These are phyloP conservation scores for Mus musculus DNA, from an alignment of 2,113 vertebrate genomes.

Conservation along the genomic window DNA sequence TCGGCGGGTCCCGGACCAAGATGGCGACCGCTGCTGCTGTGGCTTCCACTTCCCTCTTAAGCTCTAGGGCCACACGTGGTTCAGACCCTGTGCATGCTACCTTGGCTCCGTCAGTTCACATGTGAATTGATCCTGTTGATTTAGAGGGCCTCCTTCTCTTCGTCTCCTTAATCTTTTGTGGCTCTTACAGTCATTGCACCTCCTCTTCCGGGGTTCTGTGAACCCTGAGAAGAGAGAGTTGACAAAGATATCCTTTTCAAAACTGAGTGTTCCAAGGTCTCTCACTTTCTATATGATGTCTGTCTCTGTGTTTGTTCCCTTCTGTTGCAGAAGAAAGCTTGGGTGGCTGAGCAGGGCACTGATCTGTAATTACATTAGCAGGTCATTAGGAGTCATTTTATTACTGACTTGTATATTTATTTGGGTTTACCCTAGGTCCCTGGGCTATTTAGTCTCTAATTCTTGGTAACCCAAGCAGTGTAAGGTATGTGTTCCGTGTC, in stretches of 20 bases:
- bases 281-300: background rate
- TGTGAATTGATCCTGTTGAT: background rate
- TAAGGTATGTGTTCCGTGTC: background rate
- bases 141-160: too few species aligned
- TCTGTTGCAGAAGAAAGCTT: too few species aligned
- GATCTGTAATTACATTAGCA: background rate
- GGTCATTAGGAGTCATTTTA: background rate
- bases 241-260: background rate
- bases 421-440: background rate
- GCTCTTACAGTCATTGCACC: background rate
- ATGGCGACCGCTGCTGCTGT: too few species aligned
- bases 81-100: background rate
- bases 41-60: background rate
- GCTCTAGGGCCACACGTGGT: background rate
- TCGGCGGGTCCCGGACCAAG: too few species aligned
- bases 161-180: background rate
- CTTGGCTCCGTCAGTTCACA: background rate
- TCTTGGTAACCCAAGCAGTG: background rate
- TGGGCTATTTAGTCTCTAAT: background rate
- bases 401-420: background rate
- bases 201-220: background rate
- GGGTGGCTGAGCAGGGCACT: background rate
- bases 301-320: background rate
- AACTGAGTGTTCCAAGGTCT: background rate
- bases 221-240: background rate